These are phyloP conservation scores for Lepus europaeus DNA, from an alignment of 2,113 vertebrate species.

Conservation along the genomic window DNA sequence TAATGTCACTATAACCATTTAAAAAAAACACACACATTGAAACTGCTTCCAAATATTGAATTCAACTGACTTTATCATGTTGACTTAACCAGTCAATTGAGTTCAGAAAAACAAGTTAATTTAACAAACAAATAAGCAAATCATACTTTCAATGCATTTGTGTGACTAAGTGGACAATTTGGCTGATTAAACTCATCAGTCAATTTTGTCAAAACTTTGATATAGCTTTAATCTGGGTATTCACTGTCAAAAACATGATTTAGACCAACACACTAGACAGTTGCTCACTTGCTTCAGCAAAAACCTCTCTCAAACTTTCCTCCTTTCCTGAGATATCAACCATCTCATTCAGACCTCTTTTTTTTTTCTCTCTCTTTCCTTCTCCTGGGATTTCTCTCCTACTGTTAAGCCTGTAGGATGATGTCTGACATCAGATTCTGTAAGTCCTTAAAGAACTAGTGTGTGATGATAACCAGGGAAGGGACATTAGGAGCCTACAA, in stretches of 20 bases:
- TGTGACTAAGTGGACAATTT: conserved; percentile 69
- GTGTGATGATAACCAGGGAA: neutral
- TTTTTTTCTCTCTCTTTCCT: too few relatives aligned
- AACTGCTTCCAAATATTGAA: neutral
- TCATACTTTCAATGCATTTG: conserved; percentile 30
- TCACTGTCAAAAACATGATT: conserved; percentile 61
- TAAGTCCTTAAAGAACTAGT: neutral
- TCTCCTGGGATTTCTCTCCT: neutral
- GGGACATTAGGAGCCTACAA: neutral
- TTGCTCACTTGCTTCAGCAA: neutral
- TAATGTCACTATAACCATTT: neutral
- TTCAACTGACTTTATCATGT: conserved; percentile 19
- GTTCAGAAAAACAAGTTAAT: conserved; percentile 52
- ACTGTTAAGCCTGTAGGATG: neutral
- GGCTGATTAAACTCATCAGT: conserved; percentile 73
- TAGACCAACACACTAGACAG: conserved; percentile 25
- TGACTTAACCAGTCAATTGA: conserved; percentile 24
- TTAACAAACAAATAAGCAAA: conserved; percentile 55
- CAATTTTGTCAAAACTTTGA: conserved; percentile 63
- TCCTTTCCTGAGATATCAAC: neutral
- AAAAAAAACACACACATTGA: neutral
- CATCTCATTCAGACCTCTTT: neutral
- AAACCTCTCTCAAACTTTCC: neutral
- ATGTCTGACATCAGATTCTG: neutral
- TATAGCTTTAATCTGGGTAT: conserved; percentile 61